Base-by-base conservation (phyloP, 2,888 invertebrate genomes). In the Ichneumon xanthorius region DNA sequence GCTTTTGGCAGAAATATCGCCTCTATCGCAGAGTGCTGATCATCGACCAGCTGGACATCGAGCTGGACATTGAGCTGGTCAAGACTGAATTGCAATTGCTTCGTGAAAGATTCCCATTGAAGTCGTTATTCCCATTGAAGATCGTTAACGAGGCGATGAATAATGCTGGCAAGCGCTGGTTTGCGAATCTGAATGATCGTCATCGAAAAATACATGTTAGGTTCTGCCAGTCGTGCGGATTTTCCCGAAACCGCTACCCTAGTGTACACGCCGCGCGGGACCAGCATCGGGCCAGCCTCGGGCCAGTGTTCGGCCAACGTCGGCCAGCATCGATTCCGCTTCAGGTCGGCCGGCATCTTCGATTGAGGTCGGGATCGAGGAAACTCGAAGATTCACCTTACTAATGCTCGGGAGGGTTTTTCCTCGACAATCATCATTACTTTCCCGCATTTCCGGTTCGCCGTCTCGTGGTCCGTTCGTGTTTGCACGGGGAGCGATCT, bases 401-500 rank as follows among this genome's bases (percentile, higher is more conserved):
- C 33, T 16, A 16, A 33, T 65, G 75, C 50, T 55, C 53, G 6
- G 55, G 50, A 22, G 55, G 40, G 11, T 22, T 58, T 37, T 7
- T 67, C 40, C 26, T 61, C 30, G 79, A 79, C 37, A 63, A 70
- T 79, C 70, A 45, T 45, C 65, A 48, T 53, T 65, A 72, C 19
- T 67, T 22, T 48, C 19, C 6, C 16, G 37, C 14, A 22, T 33
- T 5, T 19, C 19, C 40, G 63, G 50, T 67, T 58, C 45, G 50
- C 63, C 72, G 50, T 50, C 37, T 50, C 14, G 22, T 4, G 33
- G 53, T 53, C 53, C 76, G 53, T 37, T 77, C 68, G 48, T 80
- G 80, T 84, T 80, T 77, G 76, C 65, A 75, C 63, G 45, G 55
- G 73, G 65, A 58, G 63, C 68, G 63, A 85, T 81, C 84, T 30